Percentiles rank a stretch among this genome's conserved stretches.
Evolutionary conservation across 2,113 vertebrate genomes (phyloP).

Genomic region (Galbula dea): DNA sequence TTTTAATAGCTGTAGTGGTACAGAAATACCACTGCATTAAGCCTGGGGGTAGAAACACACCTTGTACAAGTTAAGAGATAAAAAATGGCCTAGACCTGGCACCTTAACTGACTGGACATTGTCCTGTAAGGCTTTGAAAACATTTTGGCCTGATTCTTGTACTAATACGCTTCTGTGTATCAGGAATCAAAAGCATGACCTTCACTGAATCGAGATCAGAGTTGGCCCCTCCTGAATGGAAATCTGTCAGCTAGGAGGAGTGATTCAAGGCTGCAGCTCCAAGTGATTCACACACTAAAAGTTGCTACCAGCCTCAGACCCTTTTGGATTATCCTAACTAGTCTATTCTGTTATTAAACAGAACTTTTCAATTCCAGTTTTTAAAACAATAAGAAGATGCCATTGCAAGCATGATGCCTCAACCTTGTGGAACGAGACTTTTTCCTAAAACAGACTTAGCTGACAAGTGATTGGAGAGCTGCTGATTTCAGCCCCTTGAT

Average conservation of each 20-base stretch:
- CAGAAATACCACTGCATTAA: background rate
- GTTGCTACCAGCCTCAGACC: background rate
- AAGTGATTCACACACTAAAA: background rate
- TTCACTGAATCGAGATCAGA: background rate
- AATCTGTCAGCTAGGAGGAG: background rate
- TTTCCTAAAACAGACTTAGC: background rate
- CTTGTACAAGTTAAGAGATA: background rate
- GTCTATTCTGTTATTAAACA: too few relatives aligned
- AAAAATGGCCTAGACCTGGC: background rate
- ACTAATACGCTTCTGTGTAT: background rate
- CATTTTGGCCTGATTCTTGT: background rate
- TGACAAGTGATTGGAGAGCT: background rate
- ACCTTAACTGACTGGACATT: background rate
- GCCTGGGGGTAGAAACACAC: background rate
- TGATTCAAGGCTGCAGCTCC: background rate
- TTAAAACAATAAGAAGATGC: background rate
- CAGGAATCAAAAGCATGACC: background rate
- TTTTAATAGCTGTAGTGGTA: background rate
- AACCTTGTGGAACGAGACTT: background rate
- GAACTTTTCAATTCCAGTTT: background rate
- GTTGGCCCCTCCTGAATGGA: background rate
- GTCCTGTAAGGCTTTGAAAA: background rate
- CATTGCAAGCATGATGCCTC: background rate
- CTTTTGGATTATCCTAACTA: background rate
- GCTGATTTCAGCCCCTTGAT: background rate